Evolutionary conservation across 2,888 invertebrate species (phyloP).

Genomic region (Athalia cordata): DNA sequence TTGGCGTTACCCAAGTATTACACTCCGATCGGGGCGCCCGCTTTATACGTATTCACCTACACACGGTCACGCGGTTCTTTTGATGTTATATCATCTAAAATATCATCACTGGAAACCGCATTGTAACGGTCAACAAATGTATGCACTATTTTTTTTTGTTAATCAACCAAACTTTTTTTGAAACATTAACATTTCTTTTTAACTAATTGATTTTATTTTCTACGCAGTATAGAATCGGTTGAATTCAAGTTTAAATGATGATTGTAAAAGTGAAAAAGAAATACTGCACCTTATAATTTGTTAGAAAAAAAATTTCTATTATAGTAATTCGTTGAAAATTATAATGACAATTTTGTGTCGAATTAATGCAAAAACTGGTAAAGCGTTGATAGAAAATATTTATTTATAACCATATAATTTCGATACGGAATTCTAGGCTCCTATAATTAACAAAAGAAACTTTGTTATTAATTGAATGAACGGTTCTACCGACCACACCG

Average conservation of each 20-base stretch:
- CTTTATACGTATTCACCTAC: too few species aligned
- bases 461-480: conserved; percentile 47
- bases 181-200: neutral
- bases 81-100: neutral
- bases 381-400: neutral
- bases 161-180: neutral
- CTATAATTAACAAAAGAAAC: conserved; percentile 39
- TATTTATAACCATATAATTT: neutral
- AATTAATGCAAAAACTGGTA: too few species aligned
- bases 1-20: too few species aligned
- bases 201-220: too few species aligned
- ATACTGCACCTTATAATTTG: too few species aligned
- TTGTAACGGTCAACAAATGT: neutral
- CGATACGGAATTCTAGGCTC: neutral
- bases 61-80: neutral
- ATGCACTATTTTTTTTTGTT: neutral
- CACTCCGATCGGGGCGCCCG: too few species aligned
- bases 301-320: too few species aligned
- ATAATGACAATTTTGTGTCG: too few species aligned
- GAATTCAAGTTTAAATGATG: too few species aligned
- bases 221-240: too few species aligned
- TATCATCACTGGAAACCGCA: neutral
- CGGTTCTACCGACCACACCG: conserved; percentile 19
- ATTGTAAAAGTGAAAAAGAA: too few species aligned
- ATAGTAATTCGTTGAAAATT: too few species aligned